Evolutionary conservation across 1,140 invertebrate genomes (phyloP).

Genomic region (Zaprionus inermis): DNA sequence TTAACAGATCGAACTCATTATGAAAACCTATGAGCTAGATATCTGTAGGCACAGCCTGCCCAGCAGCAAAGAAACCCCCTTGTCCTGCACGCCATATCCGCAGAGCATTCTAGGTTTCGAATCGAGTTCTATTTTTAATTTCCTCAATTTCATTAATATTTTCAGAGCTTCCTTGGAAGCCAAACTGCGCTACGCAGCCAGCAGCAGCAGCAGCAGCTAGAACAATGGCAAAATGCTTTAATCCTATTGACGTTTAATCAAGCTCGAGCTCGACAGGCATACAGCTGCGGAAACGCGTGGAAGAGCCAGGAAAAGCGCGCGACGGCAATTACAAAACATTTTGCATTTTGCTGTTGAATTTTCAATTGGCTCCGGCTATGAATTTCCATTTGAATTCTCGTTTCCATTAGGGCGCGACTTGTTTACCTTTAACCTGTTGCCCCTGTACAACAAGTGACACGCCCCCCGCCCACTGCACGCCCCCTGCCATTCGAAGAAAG

Average conservation of each 20-base stretch:
- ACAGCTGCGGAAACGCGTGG: not conserved
- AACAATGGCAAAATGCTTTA: slow-evolving; percentile 68
- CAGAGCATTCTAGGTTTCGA: not conserved
- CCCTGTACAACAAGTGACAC: slow-evolving; percentile 8
- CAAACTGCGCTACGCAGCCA: slow-evolving; percentile 43
- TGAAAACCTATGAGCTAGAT: too few species aligned
- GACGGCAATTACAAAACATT: slow-evolving; percentile 60
- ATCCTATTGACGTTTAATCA: slow-evolving; percentile 81
- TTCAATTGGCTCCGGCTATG: slow-evolving; percentile 62
- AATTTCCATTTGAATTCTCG: slow-evolving; percentile 62
- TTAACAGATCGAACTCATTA: too few species aligned
- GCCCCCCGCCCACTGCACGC: not conserved
- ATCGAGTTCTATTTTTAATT: slow-evolving; percentile 12
- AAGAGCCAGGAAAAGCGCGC: slow-evolving; percentile 26
- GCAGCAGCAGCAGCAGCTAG: not conserved
- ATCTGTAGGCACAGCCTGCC: too few species aligned
- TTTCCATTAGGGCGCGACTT: slow-evolving; percentile 15
- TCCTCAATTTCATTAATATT: slow-evolving; percentile 47
- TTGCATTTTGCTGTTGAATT: slow-evolving; percentile 66
- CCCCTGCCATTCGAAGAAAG: not conserved
- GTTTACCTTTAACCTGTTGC: slow-evolving; percentile 51
- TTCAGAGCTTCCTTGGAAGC: slow-evolving; percentile 38
- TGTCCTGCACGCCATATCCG: too few species aligned
- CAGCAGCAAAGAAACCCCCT: too few species aligned
- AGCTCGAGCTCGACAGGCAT: slow-evolving; percentile 14